A percentile compares a stretch with the other conserved stretches of the same genome.
These are phyloP conservation scores for Didymodactylos carnosus DNA, from an alignment of 2,888 invertebrate genomes.

Conservation along the genomic window DNA sequence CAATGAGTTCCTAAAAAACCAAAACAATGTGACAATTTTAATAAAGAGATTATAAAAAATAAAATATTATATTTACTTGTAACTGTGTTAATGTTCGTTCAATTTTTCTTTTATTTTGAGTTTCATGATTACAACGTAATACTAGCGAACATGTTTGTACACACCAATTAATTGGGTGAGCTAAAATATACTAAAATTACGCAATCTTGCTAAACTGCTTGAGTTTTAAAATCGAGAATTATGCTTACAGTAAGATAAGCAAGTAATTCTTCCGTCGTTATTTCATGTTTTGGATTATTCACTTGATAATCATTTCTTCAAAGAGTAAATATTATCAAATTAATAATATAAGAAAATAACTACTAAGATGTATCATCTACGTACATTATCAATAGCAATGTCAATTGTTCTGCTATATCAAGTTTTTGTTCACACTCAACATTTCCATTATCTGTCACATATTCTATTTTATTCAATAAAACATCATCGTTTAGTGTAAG, in stretches of 20 bases:
- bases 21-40: not conserved
- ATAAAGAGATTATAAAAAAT: not conserved
- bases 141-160: slow-evolving; percentile 54
- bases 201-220: slow-evolving; percentile 24
- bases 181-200: slow-evolving; percentile 39
- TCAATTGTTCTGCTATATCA: slow-evolving; percentile 39
- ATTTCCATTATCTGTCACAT: slow-evolving; percentile 28
- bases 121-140: slow-evolving; percentile 56
- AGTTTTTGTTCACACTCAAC: slow-evolving; percentile 2
- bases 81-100: slow-evolving; percentile 70
- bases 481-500: slow-evolving; percentile 64
- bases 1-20: slow-evolving; percentile 41
- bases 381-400: slow-evolving; percentile 57
- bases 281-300: slow-evolving; percentile 41
- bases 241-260: slow-evolving; percentile 47
- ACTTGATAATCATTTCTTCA: slow-evolving; percentile 7
- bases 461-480: slow-evolving; percentile 55
- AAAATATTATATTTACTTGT: slow-evolving; percentile 40
- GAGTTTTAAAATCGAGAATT: not conserved
- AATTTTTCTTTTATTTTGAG: slow-evolving; percentile 54
- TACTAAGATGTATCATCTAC: slow-evolving; percentile 22
- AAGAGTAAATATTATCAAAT: slow-evolving; percentile 1
- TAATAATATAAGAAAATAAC: not conserved
- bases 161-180: slow-evolving; percentile 52
- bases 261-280: slow-evolving; percentile 57